These are phyloP conservation scores for Nebria ingens DNA, from an alignment of 1,140 invertebrate species.

Conservation along the genomic window DNA sequence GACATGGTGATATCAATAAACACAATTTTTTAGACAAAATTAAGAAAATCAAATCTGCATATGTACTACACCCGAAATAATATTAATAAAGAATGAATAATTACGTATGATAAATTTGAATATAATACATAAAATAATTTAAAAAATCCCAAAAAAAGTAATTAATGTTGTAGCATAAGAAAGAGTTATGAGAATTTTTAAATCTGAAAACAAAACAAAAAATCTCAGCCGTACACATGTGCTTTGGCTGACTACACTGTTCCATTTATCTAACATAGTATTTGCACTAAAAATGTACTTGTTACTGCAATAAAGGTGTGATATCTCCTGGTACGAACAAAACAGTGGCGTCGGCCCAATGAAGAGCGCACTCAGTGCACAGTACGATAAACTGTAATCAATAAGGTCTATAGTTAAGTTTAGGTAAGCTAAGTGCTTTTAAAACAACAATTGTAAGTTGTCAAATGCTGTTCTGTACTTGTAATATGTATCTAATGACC, in stretches of 20 bases:
- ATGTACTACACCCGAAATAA: slow-evolving; percentile 6
- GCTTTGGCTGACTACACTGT: neutral
- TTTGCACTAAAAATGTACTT: neutral
- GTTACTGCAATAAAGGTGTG: slow-evolving; percentile 6
- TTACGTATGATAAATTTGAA: slow-evolving; percentile 7
- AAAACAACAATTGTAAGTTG: slow-evolving; percentile 12
- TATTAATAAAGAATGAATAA: slow-evolving; percentile 6
- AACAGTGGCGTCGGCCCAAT: neutral
- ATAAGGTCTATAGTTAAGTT: slow-evolving; percentile 13
- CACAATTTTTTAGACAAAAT: slow-evolving; percentile 11
- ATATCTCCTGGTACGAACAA: slow-evolving; percentile 8
- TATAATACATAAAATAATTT: neutral
- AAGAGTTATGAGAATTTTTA: slow-evolving; percentile 5
- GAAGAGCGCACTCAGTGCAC: neutral
- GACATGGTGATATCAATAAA: slow-evolving; percentile 7
- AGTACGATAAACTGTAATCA: slow-evolving; percentile 4
- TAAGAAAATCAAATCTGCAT: slow-evolving; percentile 10
- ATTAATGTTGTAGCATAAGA: slow-evolving; percentile 7
- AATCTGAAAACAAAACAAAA: slow-evolving; percentile 4
- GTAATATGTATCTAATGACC: slow-evolving; percentile 17
- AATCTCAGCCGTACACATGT: neutral
- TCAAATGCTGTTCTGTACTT: slow-evolving; percentile 11
- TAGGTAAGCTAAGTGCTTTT: slow-evolving; percentile 21
- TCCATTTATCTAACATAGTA: neutral
- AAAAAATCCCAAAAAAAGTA: slow-evolving; percentile 1